Base-by-base conservation (phyloP, 2,113 vertebrate genomes). In the Piprites chloris region DNA sequence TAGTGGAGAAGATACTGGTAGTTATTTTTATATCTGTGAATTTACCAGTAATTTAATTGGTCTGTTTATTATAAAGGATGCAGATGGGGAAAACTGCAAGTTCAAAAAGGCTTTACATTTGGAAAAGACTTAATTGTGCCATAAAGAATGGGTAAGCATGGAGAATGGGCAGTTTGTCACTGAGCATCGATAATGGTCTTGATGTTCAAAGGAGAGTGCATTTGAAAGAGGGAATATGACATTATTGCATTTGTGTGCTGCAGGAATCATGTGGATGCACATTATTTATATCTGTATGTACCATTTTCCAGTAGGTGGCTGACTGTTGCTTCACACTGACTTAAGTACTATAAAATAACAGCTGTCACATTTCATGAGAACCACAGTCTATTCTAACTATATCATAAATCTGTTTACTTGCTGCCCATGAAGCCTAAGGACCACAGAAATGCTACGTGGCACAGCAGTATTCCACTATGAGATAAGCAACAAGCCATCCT, bases 301-400 rank as follows among this genome's bases (percentile, higher is more conserved):
- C 91, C 47, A n/a, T 95, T 97, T 97, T 97, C 94, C 79, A 86
- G 86, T 95, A 90, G 89, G 53, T 95, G 78, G 41, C 86, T 95
- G 94, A 78, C 94, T 97, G 93, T 95, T 84, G 74, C 74, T 91
- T 95, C 82, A 72, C 77, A 76, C 46, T 93, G 94, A 46, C 87
- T 96, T 96, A 97, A 96, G 77, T 87, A 71, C 92, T 91, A 52
- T 95, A 90, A 97, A 97, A 90, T 97, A 97, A 90, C 93, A 97
- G 95, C 96, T 97, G 97, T 94, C 96, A 94, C 93, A 89, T 61
- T 50, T 95, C 83, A 32, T 62, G 90, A 92, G 87, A 97, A 81
- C 90, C 68, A 80, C 89, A 94, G 78, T 85, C 85, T 73, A 30
- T 86, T 92, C 62, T 85, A 94, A 49, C 37, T 72, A 32, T 85